These are phyloP conservation scores for Bungarus multicinctus DNA, from an alignment of 2,113 vertebrate species.

Conservation along the genomic window DNA sequence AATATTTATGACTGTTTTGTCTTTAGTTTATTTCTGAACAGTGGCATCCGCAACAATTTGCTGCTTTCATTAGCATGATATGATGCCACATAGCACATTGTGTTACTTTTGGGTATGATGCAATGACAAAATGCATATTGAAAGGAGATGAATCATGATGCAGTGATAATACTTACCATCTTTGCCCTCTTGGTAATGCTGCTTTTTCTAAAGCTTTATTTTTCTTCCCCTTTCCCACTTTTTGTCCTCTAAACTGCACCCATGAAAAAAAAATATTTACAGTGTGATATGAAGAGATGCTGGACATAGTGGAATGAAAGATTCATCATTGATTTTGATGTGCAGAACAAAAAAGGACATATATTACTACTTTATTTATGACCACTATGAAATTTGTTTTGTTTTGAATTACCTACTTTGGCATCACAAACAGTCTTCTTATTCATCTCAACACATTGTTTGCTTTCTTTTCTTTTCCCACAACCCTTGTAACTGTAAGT, in stretches of 20 bases:
- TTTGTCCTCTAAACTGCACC: not conserved
- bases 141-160: not conserved
- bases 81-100: not conserved
- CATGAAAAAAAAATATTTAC: not conserved
- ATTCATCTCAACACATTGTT: not conserved
- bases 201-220: not conserved
- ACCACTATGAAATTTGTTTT: not conserved
- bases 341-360: not conserved
- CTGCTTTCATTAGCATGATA: not conserved
- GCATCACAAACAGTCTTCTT: not conserved
- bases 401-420: not conserved
- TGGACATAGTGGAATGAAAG: not conserved
- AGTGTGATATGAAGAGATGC: not conserved
- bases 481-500: not conserved
- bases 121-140: not conserved
- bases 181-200: not conserved
- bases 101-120: not conserved
- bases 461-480: not conserved
- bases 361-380: not conserved
- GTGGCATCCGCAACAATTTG: not conserved
- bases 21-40: not conserved
- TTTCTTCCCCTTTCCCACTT: not conserved
- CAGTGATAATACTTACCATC: not conserved
- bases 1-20: not conserved
- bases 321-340: not conserved